Percentiles rank a stretch among this genome's conserved stretches.
Evolutionary conservation across 2,113 vertebrate species (phyloP).

Genomic region (Bujurquina vittata): DNA sequence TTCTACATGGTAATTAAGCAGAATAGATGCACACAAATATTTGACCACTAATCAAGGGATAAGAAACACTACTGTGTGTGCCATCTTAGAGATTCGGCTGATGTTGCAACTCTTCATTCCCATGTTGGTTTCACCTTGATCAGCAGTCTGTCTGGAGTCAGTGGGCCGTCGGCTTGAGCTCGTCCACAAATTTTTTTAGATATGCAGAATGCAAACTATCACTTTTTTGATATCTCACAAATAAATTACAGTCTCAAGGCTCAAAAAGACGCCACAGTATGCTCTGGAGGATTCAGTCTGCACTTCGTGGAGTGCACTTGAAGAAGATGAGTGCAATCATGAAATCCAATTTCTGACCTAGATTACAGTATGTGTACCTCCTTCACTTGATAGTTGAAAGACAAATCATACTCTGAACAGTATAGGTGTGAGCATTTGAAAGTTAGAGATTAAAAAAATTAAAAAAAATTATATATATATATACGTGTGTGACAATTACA

Average conservation of each 20-base stretch:
- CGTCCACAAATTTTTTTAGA: conserved; percentile 1
- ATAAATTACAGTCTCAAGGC: conserved; percentile 25
- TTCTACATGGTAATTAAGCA: neutral
- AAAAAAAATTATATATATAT: too few relatives aligned
- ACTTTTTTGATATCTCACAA: conserved; percentile 7
- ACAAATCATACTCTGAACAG: neutral
- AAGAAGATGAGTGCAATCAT: neutral
- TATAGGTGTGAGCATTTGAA: neutral
- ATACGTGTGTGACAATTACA: too few relatives aligned
- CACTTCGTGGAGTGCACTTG: neutral
- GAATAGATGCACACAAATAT: neutral
- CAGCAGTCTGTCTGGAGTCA: conserved; percentile 5
- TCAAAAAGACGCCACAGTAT: neutral
- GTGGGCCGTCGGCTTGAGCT: neutral
- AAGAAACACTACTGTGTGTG: neutral
- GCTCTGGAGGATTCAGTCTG: neutral
- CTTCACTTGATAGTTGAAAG: neutral
- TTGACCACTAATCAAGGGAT: neutral
- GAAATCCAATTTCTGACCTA: neutral
- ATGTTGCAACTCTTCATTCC: neutral
- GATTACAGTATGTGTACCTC: neutral
- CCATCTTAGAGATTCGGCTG: neutral
- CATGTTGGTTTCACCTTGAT: neutral
- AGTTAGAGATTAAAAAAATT: too few relatives aligned
- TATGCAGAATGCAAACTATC: neutral